These are phyloP conservation scores for Simalia tracyae DNA, from an alignment of 2,797 vertebrate genomes.

Conservation along the genomic window DNA sequence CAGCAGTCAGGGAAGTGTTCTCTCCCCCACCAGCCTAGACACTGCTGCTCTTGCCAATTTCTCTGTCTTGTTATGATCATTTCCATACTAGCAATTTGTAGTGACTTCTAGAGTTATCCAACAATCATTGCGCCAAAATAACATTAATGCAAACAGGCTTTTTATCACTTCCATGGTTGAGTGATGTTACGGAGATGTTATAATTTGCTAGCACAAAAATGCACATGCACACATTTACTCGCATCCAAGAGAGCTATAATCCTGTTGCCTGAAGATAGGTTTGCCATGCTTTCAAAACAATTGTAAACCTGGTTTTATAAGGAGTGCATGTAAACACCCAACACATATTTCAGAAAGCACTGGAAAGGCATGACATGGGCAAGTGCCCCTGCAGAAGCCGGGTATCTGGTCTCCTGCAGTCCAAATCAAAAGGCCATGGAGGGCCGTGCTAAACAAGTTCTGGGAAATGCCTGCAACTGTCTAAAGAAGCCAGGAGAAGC, in stretches of 20 bases:
- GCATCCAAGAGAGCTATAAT: not conserved
- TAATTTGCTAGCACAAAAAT: too few relatives aligned
- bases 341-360: not conserved
- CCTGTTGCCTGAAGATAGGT: not conserved
- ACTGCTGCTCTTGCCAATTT: not conserved
- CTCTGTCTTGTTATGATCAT: not conserved
- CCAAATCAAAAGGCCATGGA: not conserved
- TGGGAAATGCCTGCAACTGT: not conserved
- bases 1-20: not conserved
- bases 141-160: not conserved
- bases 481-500: too few relatives aligned
- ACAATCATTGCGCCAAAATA: not conserved
- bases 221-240: not conserved
- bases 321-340: not conserved
- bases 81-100: not conserved
- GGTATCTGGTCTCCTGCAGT: not conserved
- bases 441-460: not conserved
- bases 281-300: not conserved
- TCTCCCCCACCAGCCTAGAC: not conserved
- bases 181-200: not conserved
- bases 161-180: not conserved
- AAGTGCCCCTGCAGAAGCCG: not conserved
- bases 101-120: not conserved
- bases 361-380: not conserved
- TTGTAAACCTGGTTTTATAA: not conserved